Evolutionary conservation across 2,113 vertebrate species (phyloP), one percentile per base, ranked within the genome.

Genomic region (Neotoma lepida): DNA sequence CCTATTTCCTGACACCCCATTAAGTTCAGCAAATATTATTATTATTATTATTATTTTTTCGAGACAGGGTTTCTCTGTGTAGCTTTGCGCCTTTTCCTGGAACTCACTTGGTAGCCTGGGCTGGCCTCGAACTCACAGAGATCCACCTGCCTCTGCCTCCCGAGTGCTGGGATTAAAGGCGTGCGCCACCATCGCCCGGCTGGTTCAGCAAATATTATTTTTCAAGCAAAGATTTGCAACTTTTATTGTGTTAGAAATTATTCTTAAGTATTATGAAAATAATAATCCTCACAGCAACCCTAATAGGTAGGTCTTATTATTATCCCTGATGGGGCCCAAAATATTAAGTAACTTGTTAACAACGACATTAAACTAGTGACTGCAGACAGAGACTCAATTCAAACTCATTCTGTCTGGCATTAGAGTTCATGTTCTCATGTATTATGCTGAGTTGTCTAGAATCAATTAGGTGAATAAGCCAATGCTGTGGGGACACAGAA

Each of bases 181-280:
- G n/a, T n/a, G n/a, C n/a, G n/a, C n/a, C n/a, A n/a, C n/a, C n/a
- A n/a, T n/a, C n/a, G n/a, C n/a, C n/a, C n/a, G n/a, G n/a, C n/a
- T n/a, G n/a, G 44, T 70, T 94, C 56, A 80, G 77, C 22, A 84
- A 78, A 88, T 49, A 66, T 5, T 71, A 33, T 54, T 88, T 77
- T 93, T 86, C 70, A 66, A 94, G 66, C 24, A 89, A 76, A 89
- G 87, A 68, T 6, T 44, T 84, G 88, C 2, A 95, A 30, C 35
- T 92, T 56, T 82, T 86, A 81, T 39, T 76, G 63, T 74, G 49
- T 86, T n/a, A 84, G 74, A 54, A 81, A 84, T 20, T 76, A 12
- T n/a, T 95, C 46, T 14, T 74, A 77, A 89, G 9, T 9, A 58
- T 22, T 74, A 70, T 66, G 14, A 80, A 73, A 90, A 64, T 54